phyloP scores from a whole-genome alignment of 2,797 vertebrate species.

The Aselliscus stoliczkanus region DNA sequence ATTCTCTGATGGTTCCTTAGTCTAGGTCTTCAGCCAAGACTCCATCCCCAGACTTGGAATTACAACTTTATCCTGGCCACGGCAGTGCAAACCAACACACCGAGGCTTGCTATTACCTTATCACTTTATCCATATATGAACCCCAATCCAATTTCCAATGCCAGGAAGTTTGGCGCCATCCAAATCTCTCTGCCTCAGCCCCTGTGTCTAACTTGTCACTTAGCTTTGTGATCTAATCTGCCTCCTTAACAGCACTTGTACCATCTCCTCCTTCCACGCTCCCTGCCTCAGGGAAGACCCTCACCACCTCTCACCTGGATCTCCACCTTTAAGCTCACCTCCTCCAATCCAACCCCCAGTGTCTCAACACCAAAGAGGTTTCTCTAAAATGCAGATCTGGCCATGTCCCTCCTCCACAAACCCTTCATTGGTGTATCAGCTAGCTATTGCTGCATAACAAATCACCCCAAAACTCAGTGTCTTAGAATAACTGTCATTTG shows the following conservation, averaged over 20 bases:
- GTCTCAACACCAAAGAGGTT: not conserved
- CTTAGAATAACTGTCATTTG: not conserved
- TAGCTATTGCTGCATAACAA: not conserved
- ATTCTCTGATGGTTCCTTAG: not conserved
- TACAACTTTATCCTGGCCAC: not conserved
- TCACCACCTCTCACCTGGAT: not conserved
- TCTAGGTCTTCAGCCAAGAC: not conserved
- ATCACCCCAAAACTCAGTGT: not conserved
- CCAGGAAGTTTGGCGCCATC: not conserved
- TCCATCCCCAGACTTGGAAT: not conserved
- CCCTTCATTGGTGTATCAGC: not conserved
- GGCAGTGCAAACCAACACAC: not conserved
- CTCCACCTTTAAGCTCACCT: not conserved
- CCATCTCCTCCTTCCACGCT: not conserved
- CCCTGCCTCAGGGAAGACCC: not conserved
- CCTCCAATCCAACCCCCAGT: not conserved
- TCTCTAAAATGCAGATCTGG: not conserved
- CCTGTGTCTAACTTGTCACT: not conserved
- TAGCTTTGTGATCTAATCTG: not conserved
- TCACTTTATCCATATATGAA: accelerated
- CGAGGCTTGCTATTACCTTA: not conserved
- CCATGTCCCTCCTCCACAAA: not conserved
- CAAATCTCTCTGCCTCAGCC: not conserved
- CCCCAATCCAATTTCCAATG: not conserved
- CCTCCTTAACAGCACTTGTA: not conserved